Conservation (phyloP, 2,113 vertebrate genomes). For the Noturus placidus region DNA sequence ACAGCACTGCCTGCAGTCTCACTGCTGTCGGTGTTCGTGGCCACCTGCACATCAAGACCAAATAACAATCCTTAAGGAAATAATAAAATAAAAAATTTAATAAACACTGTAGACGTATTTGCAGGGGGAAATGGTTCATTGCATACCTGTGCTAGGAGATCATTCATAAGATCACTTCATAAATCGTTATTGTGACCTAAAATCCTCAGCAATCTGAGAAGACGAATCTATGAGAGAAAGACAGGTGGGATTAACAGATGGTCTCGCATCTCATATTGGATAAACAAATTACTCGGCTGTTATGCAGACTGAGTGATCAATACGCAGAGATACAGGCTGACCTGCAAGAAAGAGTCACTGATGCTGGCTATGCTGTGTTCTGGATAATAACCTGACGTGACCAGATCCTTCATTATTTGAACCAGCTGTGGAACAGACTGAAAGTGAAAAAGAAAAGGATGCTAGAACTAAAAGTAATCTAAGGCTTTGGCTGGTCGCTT, state of each 20-base stretch:
- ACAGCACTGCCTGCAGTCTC: conserved; percentile 85
- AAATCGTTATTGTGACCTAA: conserved; percentile 79
- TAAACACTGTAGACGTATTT: not conserved
- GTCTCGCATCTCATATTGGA: not conserved
- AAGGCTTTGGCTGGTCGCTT: too few species aligned
- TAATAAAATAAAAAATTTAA: not conserved
- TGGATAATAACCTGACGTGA: conserved; percentile 80
- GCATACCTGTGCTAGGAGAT: conserved; percentile 82
- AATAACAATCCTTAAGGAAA: not conserved
- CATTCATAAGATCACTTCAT: conserved; percentile 84
- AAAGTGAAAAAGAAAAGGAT: conserved; percentile 29
- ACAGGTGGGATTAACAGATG: not conserved
- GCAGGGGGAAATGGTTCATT: not conserved
- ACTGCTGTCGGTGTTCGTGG: conserved; percentile 88
- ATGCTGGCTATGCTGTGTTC: conserved; percentile 85
- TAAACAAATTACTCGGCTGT: not conserved
- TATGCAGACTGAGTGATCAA: not conserved
- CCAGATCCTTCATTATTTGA: conserved; percentile 79
- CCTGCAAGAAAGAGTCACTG: conserved; percentile 89
- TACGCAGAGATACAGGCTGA: conserved; percentile 46
- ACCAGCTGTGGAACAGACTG: conserved; percentile 83
- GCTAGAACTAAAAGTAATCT: not conserved
- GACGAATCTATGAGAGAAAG: conserved; percentile 66
- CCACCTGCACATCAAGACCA: conserved; percentile 71
- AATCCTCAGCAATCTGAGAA: conserved; percentile 81